A percentile compares a stretch with the other conserved stretches of the same genome.
These are phyloP conservation scores for Corydoras sp. DNA, from an alignment of 2,113 vertebrate genomes.

Conservation along the genomic window DNA sequence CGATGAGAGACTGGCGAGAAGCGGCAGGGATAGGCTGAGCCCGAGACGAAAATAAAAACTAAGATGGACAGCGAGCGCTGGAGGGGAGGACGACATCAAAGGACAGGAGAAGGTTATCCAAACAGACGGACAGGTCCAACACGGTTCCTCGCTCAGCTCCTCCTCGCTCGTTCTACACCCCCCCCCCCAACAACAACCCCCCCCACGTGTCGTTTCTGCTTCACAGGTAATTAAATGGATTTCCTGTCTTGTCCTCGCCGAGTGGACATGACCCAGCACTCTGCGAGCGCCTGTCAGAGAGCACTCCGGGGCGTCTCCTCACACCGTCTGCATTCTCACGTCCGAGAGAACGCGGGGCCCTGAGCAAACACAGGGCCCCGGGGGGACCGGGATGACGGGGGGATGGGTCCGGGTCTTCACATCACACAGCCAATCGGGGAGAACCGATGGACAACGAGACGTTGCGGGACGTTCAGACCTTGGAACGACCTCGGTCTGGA, in stretches of 20 bases:
- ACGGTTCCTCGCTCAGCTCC: slow-evolving; percentile 84
- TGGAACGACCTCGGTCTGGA: not conserved
- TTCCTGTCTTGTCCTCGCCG: slow-evolving; percentile 97
- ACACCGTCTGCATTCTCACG: slow-evolving; percentile 70
- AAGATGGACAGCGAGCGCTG: slow-evolving; percentile 18
- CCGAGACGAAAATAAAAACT: slow-evolving; percentile 18
- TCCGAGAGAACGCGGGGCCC: slow-evolving; percentile 56
- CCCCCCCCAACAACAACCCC: not conserved
- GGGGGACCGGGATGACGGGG: slow-evolving; percentile 56
- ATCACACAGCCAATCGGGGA: slow-evolving; percentile 42
- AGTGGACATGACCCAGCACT: slow-evolving; percentile 93
- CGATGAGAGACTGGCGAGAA: slow-evolving; percentile 21
- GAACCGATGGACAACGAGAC: not conserved
- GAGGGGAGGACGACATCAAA: slow-evolving; percentile 20
- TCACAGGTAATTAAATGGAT: slow-evolving; percentile 99
- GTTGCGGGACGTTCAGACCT: too few species aligned
- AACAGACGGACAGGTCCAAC: slow-evolving; percentile 58
- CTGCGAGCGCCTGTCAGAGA: slow-evolving; percentile 75
- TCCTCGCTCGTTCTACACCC: slow-evolving; percentile 30
- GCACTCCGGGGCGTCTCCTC: slow-evolving; percentile 79
- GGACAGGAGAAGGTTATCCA: slow-evolving; percentile 48
- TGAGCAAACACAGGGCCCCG: slow-evolving; percentile 62
- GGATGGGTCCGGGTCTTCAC: slow-evolving; percentile 47
- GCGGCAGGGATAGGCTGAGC: slow-evolving; percentile 16
- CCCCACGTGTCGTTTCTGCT: slow-evolving; percentile 80